Evolutionary conservation across 2,113 vertebrate species (phyloP).

Genomic region (Percopsis transmontana): DNA sequence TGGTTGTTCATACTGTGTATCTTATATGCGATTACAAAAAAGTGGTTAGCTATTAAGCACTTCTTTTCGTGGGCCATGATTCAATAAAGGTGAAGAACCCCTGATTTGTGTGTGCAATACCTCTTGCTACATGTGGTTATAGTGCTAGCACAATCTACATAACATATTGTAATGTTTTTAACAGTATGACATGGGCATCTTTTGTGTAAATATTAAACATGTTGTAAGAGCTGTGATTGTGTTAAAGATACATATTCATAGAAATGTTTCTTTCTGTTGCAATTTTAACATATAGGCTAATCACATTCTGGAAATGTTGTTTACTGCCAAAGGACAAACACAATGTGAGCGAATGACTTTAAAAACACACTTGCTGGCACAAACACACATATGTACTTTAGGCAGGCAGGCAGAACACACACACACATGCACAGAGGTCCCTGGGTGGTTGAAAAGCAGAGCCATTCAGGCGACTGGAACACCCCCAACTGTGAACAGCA

Average conservation of each 20-base stretch:
- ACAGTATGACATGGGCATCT: too few relatives aligned
- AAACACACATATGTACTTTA: constrained; percentile 10
- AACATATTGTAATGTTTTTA: background rate
- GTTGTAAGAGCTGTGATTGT: constrained; percentile 5
- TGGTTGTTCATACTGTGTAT: too few relatives aligned
- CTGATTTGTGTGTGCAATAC: too few relatives aligned
- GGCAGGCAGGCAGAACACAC: constrained; percentile 5
- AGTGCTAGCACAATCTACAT: background rate
- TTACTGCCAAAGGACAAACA: constrained; percentile 62
- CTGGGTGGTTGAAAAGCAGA: constrained; percentile 70
- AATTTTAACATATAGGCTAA: constrained; percentile 37
- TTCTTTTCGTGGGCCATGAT: too few relatives aligned
- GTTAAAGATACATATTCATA: constrained; percentile 16
- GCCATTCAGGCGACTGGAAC: constrained; percentile 74
- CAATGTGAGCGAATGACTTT: constrained; percentile 57
- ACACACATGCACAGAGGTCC: constrained; percentile 37
- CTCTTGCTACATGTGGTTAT: background rate
- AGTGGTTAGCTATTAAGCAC: too few relatives aligned
- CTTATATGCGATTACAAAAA: too few relatives aligned
- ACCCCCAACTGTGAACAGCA: constrained; percentile 72
- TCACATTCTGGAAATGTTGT: constrained; percentile 55
- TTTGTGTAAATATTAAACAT: constrained; percentile 17
- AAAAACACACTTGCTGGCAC: constrained; percentile 39
- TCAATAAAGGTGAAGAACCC: too few relatives aligned
- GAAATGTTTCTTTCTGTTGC: background rate